Base-by-base conservation (phyloP, 2,113 vertebrate genomes). In the Tragelaphus strepsiceros region DNA sequence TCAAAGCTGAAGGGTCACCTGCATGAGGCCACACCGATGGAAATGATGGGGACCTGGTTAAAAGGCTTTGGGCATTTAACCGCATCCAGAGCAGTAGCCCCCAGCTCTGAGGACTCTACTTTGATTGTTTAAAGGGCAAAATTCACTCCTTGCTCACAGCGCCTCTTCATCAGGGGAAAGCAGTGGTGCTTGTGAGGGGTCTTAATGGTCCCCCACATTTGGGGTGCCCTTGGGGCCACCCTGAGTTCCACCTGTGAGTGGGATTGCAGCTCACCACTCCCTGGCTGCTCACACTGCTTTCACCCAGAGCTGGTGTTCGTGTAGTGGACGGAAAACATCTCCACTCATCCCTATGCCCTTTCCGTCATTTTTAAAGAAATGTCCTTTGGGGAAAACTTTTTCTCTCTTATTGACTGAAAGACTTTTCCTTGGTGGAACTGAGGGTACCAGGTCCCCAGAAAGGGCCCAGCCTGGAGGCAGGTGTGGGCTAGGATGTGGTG, bases 71-170 rank as follows among this genome's bases (percentile, higher is more conserved):
- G 21, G 8, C 0, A 0, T 35, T 43, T 83, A n/a, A 35, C 81
- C 13, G 4, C 9, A 7, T 24, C 21, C 81, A 56, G 53, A 39
- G 81, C 53, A n/a, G 53, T 35, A 56, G 53, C 13, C 21, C 53
- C n/a, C 6, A 24, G 53, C 53, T 56, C 51, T 56, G 81, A 56
- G 53, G 39, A 9, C 77, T 21, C 49, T 3, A 4, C 67, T 53
- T 10, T 1, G 0, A 2, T 30, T 39, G 1, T 5, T 15, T 6
- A 35, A 1, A 1, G 8, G 56, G 54, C 35, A 19, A 2, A n/a
- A 26, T 46, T 2, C 1, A 0, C 30, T 32, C 71, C 82, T 6
- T 10, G 71, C 22, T 58, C 16, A 10, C 2, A 4, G 86, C 0
- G 0, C 24, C 12, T 49, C 46, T 54, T 35, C 10, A 11, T 12